A percentile compares a stretch with the other conserved stretches of the same genome.
phyloP scores from a whole-genome alignment of 2,113 vertebrate species.

The Suncus etruscus region DNA sequence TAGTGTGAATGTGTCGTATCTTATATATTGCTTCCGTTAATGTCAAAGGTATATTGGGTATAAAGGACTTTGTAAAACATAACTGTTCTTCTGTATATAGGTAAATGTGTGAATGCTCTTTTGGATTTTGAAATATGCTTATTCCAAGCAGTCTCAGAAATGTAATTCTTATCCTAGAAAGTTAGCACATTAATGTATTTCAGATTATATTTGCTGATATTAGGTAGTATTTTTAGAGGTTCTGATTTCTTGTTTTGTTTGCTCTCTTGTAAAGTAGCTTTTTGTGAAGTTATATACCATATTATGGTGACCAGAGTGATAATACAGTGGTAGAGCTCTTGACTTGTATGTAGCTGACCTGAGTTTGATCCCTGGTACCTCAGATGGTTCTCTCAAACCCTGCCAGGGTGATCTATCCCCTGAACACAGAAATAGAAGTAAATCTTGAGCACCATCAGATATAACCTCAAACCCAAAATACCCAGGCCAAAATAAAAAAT shows the following conservation, averaged over 20 bases:
- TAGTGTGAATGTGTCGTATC: conserved; percentile 3
- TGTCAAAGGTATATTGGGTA: neutral
- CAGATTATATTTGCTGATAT: conserved; percentile 25
- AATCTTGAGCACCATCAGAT: too few relatives aligned
- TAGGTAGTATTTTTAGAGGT: conserved; percentile 9
- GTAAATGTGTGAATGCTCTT: conserved; percentile 20
- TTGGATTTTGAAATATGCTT: conserved; percentile 46
- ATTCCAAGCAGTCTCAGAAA: conserved; percentile 23
- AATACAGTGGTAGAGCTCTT: too few relatives aligned
- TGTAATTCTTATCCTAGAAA: neutral
- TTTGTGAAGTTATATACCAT: too few relatives aligned
- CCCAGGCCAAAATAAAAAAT: too few relatives aligned
- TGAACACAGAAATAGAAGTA: too few relatives aligned
- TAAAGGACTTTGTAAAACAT: conserved; percentile 11
- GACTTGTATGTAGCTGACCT: too few relatives aligned
- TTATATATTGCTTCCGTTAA: conserved; percentile 18
- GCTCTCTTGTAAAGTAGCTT: too few relatives aligned
- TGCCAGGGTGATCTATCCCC: too few relatives aligned
- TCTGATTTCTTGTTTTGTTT: conserved; percentile 29
- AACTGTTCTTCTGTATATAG: neutral
- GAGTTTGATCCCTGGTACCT: too few relatives aligned
- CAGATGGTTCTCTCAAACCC: too few relatives aligned
- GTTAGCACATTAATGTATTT: conserved; percentile 23
- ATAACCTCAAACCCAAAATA: too few relatives aligned
- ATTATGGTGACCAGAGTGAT: too few relatives aligned